Conservation (phyloP, 2,797 vertebrate species). For the Phataginus tetradactyla region DNA sequence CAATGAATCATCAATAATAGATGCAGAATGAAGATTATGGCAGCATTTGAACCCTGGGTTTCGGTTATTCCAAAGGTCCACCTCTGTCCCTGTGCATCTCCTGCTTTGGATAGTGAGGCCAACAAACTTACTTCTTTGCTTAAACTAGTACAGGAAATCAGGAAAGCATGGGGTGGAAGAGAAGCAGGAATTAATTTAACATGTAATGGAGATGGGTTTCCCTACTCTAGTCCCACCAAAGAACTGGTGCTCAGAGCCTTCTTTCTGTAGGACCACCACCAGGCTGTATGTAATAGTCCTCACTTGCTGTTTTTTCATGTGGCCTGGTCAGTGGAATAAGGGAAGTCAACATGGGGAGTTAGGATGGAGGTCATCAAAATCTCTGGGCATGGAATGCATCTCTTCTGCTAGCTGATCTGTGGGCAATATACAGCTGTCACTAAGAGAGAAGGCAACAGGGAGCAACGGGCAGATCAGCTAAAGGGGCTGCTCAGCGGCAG, state of each 20-base stretch:
- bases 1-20: neutral
- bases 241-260: neutral
- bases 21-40: neutral
- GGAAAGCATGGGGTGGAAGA: neutral
- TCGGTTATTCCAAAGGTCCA: neutral
- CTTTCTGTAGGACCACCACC: neutral
- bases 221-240: neutral
- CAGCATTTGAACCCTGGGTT: neutral
- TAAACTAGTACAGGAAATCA: neutral
- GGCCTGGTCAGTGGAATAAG: neutral
- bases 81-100: neutral
- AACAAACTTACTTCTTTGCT: neutral
- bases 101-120: neutral
- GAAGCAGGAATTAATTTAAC: neutral
- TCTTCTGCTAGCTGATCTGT: neutral
- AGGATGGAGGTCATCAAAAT: neutral
- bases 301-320: neutral
- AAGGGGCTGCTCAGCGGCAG: neutral
- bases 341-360: neutral
- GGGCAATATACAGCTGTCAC: neutral
- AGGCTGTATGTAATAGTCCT: neutral
- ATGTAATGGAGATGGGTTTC: neutral
- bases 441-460: neutral
- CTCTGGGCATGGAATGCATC: neutral
- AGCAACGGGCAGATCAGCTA: neutral